Conservation (phyloP, 2,113 vertebrate genomes). For the Pachypanchax playfairii region DNA sequence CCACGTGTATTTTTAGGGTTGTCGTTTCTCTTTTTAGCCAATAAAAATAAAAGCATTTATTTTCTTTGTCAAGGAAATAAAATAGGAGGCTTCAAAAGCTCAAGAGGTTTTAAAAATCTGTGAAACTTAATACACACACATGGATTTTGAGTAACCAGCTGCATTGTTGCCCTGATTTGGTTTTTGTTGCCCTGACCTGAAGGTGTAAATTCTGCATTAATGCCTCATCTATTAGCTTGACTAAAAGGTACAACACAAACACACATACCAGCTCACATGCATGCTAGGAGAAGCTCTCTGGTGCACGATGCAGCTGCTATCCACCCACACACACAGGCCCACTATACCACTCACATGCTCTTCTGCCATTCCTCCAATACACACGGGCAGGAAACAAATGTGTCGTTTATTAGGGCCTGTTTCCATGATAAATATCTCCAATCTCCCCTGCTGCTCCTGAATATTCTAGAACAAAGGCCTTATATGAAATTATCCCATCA, state of each 20-base stretch:
- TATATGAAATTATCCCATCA: conserved; percentile 70
- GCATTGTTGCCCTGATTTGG: conserved; percentile 30
- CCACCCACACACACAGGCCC: conserved; percentile 54
- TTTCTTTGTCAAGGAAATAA: background rate
- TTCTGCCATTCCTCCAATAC: conserved; percentile 50
- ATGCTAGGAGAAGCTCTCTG: conserved; percentile 33
- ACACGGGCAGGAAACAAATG: conserved; percentile 71
- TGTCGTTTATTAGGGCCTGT: conserved; percentile 69
- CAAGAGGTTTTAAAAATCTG: background rate
- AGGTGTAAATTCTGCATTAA: conserved; percentile 80
- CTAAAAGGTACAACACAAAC: conserved; percentile 39
- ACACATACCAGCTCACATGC: conserved; percentile 22
- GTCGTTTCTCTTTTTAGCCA: conserved; percentile 16
- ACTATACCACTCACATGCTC: conserved; percentile 46
- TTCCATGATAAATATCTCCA: conserved; percentile 70
- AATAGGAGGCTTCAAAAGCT: background rate
- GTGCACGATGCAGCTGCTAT: conserved; percentile 59
- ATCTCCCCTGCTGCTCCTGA: conserved; percentile 59
- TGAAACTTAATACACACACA: conserved; percentile 16
- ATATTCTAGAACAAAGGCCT: conserved; percentile 63
- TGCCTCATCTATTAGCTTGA: conserved; percentile 63
- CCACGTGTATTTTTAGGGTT: conserved; percentile 40
- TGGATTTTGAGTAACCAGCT: conserved; percentile 36
- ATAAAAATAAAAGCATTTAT: background rate
- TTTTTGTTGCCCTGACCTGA: conserved; percentile 62